Conservation (phyloP, 1,140 invertebrate genomes). For the Venustaconcha ellipsiformis region DNA sequence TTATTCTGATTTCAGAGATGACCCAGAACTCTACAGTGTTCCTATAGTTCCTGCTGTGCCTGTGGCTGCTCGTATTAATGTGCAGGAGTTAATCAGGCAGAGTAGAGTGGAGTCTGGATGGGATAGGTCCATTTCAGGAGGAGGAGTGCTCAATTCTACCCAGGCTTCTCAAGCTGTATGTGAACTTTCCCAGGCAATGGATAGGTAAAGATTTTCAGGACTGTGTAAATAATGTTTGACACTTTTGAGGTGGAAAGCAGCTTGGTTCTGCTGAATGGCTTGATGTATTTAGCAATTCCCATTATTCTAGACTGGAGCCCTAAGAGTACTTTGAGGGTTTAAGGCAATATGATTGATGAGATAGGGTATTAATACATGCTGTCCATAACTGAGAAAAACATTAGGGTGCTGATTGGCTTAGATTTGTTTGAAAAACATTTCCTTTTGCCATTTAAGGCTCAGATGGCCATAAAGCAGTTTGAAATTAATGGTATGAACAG, state of each 20-base stretch:
- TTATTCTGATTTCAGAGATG: slow-evolving; percentile 28
- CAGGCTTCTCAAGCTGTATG: slow-evolving; percentile 89
- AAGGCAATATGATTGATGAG: too few species aligned
- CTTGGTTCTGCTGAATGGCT: too few species aligned
- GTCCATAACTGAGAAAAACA: too few species aligned
- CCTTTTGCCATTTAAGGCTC: too few species aligned
- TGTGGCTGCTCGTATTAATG: slow-evolving; percentile 67
- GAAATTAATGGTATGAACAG: too few species aligned
- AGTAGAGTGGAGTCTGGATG: slow-evolving; percentile 71
- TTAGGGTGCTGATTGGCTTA: too few species aligned
- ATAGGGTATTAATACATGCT: too few species aligned
- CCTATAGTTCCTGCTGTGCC: slow-evolving; percentile 52
- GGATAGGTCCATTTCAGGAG: slow-evolving; percentile 58
- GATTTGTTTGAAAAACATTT: too few species aligned
- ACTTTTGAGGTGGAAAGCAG: not conserved
- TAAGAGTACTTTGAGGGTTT: too few species aligned
- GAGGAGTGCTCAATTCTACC: slow-evolving; percentile 81
- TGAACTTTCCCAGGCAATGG: slow-evolving; percentile 86
- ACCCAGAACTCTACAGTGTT: slow-evolving; percentile 38
- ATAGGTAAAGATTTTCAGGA: slow-evolving; percentile 71
- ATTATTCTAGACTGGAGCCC: too few species aligned
- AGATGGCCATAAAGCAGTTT: too few species aligned
- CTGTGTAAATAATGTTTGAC: not conserved
- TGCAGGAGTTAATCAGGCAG: slow-evolving; percentile 77
- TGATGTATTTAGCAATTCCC: too few species aligned